phyloP scores from a whole-genome alignment of 2,113 vertebrate species.

The Campylomormyrus tamandua region DNA sequence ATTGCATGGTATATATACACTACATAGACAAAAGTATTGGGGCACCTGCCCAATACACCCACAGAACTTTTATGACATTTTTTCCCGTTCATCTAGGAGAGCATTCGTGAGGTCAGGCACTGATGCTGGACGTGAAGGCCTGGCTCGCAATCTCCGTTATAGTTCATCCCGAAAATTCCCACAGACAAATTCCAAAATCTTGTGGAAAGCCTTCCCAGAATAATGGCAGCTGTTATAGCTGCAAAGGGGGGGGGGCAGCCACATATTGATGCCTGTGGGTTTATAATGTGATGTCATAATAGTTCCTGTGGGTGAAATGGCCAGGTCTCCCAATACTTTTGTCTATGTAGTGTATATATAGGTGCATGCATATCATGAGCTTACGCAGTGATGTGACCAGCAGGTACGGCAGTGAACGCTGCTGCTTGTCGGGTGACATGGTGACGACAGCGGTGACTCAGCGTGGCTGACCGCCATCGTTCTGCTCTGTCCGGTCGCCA shows the following conservation, averaged over 20 bases:
- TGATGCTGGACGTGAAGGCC: not conserved
- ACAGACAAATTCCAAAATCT: not conserved
- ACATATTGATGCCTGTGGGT: not conserved
- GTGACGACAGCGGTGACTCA: not conserved
- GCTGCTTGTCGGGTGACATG: not conserved
- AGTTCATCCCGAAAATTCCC: not conserved
- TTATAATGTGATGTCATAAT: not conserved
- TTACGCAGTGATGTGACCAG: not conserved
- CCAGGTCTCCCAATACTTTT: not conserved
- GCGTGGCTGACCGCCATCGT: slow-evolving; percentile 24
- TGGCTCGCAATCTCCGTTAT: not conserved
- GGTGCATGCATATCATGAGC: not conserved
- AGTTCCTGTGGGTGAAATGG: not conserved
- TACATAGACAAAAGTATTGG: not conserved
- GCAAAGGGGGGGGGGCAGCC: not conserved
- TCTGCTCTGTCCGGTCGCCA: not conserved
- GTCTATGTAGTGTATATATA: not conserved
- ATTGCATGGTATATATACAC: not conserved
- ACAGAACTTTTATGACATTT: not conserved
- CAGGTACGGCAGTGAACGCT: not conserved
- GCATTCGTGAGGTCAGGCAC: not conserved
- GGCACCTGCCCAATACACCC: not conserved
- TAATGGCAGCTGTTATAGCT: not conserved
- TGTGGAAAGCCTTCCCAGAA: not conserved
- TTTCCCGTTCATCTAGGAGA: not conserved